phyloP scores from a whole-genome alignment of 2,888 invertebrate genomes.

The Trichopria drosophilae region DNA sequence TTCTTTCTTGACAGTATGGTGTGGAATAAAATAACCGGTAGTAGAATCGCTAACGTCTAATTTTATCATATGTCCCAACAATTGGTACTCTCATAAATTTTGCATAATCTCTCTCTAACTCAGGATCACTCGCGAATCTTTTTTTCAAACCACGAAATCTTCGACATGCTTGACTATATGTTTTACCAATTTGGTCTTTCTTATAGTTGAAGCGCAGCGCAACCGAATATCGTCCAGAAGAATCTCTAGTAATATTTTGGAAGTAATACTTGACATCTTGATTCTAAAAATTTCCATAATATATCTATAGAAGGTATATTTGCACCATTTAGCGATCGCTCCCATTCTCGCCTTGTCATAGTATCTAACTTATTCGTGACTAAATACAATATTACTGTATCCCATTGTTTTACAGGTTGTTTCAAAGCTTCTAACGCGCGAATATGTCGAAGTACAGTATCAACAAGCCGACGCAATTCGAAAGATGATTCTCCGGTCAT shows the following conservation, averaged over 20 bases:
- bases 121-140: no score
- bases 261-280: conserved; percentile 10
- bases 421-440: conserved; percentile 12
- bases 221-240: no score
- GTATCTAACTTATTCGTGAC: conserved; percentile 17
- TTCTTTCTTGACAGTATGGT: no score
- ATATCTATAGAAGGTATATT: conserved; percentile 6
- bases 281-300: conserved; percentile 12
- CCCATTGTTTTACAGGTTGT: conserved; percentile 14
- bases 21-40: no score
- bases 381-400: conserved; percentile 13
- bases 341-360: conserved; percentile 18
- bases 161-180: background rate
- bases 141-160: no score
- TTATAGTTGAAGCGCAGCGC: no score
- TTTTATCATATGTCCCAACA: no score
- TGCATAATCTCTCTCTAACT: no score
- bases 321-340: conserved; percentile 4
- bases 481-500: conserved; percentile 10
- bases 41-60: no score
- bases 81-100: no score
- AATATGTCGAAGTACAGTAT: conserved; percentile 12
- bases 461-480: conserved; percentile 15
- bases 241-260: no score
- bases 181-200: background rate